These are phyloP conservation scores for Portevinia maculata DNA, from an alignment of 2,888 invertebrate species.

Conservation along the genomic window DNA sequence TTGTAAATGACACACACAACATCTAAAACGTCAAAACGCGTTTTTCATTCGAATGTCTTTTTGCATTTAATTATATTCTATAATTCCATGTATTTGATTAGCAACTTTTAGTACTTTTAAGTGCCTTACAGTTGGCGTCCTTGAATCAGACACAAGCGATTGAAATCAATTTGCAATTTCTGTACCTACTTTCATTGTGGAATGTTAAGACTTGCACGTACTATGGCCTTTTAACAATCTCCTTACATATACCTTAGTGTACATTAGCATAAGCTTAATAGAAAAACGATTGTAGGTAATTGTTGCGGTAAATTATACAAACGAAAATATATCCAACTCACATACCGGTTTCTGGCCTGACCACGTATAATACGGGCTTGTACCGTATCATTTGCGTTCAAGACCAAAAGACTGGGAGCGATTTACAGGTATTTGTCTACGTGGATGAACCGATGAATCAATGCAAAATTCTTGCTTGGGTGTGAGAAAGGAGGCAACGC, in stretches of 20 bases:
- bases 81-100: slow-evolving; percentile 29
- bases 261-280: slow-evolving; percentile 46
- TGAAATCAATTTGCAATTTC: slow-evolving; percentile 25
- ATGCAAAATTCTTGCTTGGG: background rate
- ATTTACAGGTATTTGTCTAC: slow-evolving; percentile 48
- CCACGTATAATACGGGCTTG: slow-evolving; percentile 25
- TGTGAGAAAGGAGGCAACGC: background rate
- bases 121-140: slow-evolving; percentile 38
- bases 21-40: too few relatives aligned
- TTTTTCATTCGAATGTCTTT: slow-evolving; percentile 16
- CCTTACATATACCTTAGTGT: slow-evolving; percentile 18
- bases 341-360: slow-evolving; percentile 39
- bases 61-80: background rate
- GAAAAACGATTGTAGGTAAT: slow-evolving; percentile 16
- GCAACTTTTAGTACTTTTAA: slow-evolving; percentile 35
- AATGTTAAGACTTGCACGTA: slow-evolving; percentile 3
- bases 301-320: slow-evolving; percentile 3
- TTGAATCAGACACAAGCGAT: slow-evolving; percentile 42
- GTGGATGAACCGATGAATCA: slow-evolving; percentile 28
- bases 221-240: slow-evolving; percentile 1
- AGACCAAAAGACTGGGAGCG: slow-evolving; percentile 28
- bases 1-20: background rate
- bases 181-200: background rate
- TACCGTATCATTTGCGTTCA: slow-evolving; percentile 48
- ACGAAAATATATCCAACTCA: slow-evolving; percentile 10